Evolutionary conservation across 2,113 vertebrate genomes (phyloP).

Genomic region (Sylvilagus bachmani): DNA sequence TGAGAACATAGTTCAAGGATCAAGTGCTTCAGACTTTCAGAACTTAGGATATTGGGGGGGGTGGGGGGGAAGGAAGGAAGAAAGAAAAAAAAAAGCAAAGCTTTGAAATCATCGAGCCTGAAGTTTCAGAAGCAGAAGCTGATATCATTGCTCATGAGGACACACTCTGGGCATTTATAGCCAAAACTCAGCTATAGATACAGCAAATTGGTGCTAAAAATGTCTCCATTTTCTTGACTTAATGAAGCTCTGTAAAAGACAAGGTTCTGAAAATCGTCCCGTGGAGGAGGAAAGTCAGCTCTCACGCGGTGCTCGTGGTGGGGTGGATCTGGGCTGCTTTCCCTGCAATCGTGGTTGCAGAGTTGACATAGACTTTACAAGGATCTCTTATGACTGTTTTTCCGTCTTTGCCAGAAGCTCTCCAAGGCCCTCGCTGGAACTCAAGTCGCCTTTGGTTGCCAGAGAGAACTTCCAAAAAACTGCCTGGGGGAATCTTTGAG

Average conservation of each 20-base stretch:
- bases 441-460: slow-evolving; percentile 35
- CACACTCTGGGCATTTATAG: neutral
- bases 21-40: neutral
- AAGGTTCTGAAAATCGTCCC: slow-evolving; percentile 36
- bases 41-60: neutral
- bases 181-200: neutral
- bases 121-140: slow-evolving; percentile 1
- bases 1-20: neutral
- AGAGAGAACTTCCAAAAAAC: slow-evolving; percentile 64
- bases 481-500: neutral
- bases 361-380: neutral
- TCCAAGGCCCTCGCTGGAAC: slow-evolving; percentile 53
- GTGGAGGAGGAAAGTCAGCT: neutral
- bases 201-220: slow-evolving; percentile 34
- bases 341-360: no score
- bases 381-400: neutral
- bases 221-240: slow-evolving; percentile 58
- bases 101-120: neutral
- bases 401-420: neutral
- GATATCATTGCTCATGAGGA: neutral
- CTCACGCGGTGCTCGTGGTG: neutral
- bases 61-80: neutral
- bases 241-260: slow-evolving; percentile 51
- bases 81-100: neutral
- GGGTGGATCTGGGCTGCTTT: neutral